These are phyloP conservation scores for Lutjanus campechanus DNA, from an alignment of 2,797 vertebrate species.

Conservation along the genomic window DNA sequence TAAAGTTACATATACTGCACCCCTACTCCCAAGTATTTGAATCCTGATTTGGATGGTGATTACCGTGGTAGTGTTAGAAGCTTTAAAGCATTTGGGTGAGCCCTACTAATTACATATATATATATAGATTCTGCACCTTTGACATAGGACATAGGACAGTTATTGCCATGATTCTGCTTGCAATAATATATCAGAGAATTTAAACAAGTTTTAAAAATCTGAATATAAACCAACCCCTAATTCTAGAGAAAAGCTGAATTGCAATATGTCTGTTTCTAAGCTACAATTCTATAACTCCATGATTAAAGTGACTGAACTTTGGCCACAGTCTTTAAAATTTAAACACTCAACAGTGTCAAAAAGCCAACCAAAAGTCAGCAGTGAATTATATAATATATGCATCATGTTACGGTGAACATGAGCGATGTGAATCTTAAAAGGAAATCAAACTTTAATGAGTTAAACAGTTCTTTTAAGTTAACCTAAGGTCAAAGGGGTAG, in stretches of 20 bases:
- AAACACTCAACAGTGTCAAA: constrained; percentile 62
- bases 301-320: constrained; percentile 50
- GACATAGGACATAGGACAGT: neutral
- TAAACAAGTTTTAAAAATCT: neutral
- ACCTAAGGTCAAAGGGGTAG: constrained; percentile 57
- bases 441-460: constrained; percentile 70
- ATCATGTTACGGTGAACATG: constrained; percentile 54
- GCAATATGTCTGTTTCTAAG: neutral
- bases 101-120: neutral
- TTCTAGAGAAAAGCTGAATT: neutral
- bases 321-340: constrained; percentile 53
- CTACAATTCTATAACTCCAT: constrained; percentile 16
- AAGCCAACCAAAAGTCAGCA: constrained; percentile 52
- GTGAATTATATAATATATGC: constrained; percentile 71
- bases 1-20: too few relatives aligned
- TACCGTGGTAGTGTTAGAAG: too few relatives aligned
- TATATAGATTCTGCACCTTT: too few relatives aligned
- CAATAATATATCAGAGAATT: neutral
- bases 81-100: too few relatives aligned
- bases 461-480: constrained; percentile 58
- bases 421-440: constrained; percentile 69
- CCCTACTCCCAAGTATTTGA: too few relatives aligned
- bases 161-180: too few relatives aligned
- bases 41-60: too few relatives aligned
- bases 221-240: neutral